Base-by-base conservation (phyloP, 2,888 invertebrate genomes). In the Chymomyza procnemis region DNA sequence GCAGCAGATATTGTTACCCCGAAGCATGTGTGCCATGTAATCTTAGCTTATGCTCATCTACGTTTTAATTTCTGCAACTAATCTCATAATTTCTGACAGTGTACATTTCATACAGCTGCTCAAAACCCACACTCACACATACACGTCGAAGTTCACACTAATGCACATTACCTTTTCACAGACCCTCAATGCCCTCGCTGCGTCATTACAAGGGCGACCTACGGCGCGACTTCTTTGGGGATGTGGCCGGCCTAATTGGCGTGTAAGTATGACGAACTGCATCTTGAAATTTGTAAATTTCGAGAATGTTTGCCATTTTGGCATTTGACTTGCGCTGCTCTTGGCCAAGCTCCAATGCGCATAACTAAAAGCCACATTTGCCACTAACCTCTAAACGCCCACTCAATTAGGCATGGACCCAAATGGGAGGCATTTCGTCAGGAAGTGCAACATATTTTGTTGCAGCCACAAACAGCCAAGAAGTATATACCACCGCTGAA, bases 391-490 rank as follows among this genome's bases (percentile, higher is more conserved):
- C 56, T 61, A 58, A 26, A 47, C 55, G 14, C 52, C 34, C 47
- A 58, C 59, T 65, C 64, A 66, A 73, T 73, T 91, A 97, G 97
- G 73, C 97, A 97, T 89, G 97, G 97, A 0, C 94, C 95, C 85
- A 94, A 95, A 83, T 97, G 97, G 97, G 95, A 97, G 87, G 93
- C 93, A 76, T 95, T 97, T 88, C 93, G 97, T 74, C 94, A 94
- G 67, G 95, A 95, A 90, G 96, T 97, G 22, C 96, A 97, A 82
- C 96, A 96, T 89, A 94, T 95, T 76, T 93, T 97, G 90, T 93
- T 96, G 89, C 94, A 95, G 69, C 96, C 97, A 0, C 93, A 94
- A 77, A 95, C 95, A 9, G 95, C 97, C 16, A 94, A 93, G 88
- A 94, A 94, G 62, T 96, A 95, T 85, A 93, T 97, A 54, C 93